Evolutionary conservation across 2,113 vertebrate genomes (phyloP), one percentile per base, ranked within the genome.

Genomic region (Phyllopteryx taeniolatus): DNA sequence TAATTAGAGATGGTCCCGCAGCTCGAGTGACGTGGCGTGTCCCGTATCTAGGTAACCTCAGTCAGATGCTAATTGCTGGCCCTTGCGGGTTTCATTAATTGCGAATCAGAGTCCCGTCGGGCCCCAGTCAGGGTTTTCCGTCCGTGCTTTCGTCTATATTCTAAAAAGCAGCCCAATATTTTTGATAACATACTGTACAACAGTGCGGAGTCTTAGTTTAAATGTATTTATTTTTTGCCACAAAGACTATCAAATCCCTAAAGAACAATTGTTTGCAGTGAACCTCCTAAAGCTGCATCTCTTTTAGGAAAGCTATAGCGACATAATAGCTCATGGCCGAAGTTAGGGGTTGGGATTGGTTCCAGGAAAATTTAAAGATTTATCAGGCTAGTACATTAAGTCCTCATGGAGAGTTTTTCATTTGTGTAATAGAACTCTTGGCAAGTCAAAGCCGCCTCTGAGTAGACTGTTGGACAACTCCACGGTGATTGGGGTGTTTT

Each of bases 381-480:
- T 73, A 77, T 87, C 70, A 46, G 71, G 68, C 35, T 17, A 73
- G 65, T 59, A 67, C 72, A 66, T 71, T 54, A 83, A 63, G 68
- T 72, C 61, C 61, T 81, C 61, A 75, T 71, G 78, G 75, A 79
- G 67, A 64, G 53, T 75, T 88, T 75, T 88, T 85, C 47, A 86
- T 90, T 80, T 83, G 74, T 68, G 31, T 85, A 83, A 87, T 67
- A 73, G 86, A 75, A 80, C 86, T 89, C 75, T 85, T 88, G 86
- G 86, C 84, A 88, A 70, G 13, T 73, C 59, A 13, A 66, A 73
- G 7, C 14, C 31, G 39, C 42, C 46, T 82, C 63, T 51, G 63
- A 75, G 61, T 65, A 65, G 64, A 54, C 64, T 56, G 53, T 76
- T 46, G 76, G 79, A 78, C 61, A 60, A 78, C 79, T 73, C 79